Evolutionary conservation across 2,888 invertebrate genomes (phyloP).

Genomic region (Psococerastis gibbosa): DNA sequence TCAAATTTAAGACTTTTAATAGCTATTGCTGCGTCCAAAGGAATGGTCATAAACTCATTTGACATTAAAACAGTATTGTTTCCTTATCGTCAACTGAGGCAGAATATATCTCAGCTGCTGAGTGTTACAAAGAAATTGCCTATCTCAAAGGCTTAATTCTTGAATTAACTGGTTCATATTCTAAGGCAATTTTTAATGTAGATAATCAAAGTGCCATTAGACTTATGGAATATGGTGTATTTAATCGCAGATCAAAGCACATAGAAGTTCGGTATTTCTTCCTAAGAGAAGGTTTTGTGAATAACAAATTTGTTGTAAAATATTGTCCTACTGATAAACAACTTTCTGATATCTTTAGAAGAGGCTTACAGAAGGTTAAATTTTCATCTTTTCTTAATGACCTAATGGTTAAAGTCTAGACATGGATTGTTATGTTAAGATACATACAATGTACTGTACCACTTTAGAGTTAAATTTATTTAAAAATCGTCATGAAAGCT

Average conservation of each 20-base stretch:
- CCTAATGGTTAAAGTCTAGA: no score
- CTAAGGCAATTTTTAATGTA: constrained; percentile 12
- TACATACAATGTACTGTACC: no score
- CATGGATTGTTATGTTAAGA: no score
- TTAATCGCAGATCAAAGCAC: constrained; percentile 15
- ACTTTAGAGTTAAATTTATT: no score
- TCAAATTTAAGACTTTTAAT: constrained; percentile 18
- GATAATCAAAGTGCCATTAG: constrained; percentile 17
- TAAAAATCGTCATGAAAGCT: no score
- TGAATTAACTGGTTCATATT: constrained; percentile 13
- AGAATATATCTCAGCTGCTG: constrained; percentile 19
- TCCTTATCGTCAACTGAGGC: constrained; percentile 18
- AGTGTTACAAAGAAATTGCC: constrained; percentile 17
- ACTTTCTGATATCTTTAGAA: constrained; percentile 17
- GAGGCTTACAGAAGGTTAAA: constrained; percentile 2
- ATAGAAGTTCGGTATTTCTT: constrained; percentile 16
- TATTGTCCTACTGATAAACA: constrained; percentile 15
- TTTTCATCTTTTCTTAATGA: no score
- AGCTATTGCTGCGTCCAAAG: constrained; percentile 14
- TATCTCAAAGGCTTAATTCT: constrained; percentile 16
- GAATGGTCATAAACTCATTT: constrained; percentile 13
- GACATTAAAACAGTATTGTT: constrained; percentile 17
- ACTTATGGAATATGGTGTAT: constrained; percentile 15
- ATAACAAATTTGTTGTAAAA: constrained; percentile 13
- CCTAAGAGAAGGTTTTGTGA: constrained; percentile 12